These are phyloP conservation scores for Varroa destructor DNA, from an alignment of 1,140 invertebrate genomes.

Conservation along the genomic window DNA sequence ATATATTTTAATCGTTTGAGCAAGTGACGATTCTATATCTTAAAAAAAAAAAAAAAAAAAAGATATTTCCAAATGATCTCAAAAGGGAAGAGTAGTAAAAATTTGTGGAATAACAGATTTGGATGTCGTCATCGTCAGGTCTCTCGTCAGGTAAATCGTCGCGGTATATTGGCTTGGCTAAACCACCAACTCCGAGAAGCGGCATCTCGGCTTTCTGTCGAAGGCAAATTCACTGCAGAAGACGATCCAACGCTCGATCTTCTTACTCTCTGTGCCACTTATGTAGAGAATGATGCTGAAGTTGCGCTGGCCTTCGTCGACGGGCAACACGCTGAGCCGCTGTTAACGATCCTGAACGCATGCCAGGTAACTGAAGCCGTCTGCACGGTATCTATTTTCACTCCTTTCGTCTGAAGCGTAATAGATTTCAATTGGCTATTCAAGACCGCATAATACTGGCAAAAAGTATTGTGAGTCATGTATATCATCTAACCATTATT, in stretches of 20 bases:
- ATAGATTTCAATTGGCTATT: too few species aligned
- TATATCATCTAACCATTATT: too few species aligned
- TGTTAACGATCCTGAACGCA: conserved; percentile 11
- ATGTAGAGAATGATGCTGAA: conserved; percentile 12
- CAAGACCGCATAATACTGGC: too few species aligned
- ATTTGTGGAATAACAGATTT: not conserved
- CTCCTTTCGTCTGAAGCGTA: too few species aligned
- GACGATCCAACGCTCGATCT: conserved; percentile 12
- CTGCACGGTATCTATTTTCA: too few species aligned
- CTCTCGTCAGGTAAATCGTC: not conserved
- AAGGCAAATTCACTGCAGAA: not conserved
- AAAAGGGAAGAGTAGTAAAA: too few species aligned
- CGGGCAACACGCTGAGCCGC: too few species aligned
- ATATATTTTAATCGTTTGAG: not conserved
- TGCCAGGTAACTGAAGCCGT: not conserved
- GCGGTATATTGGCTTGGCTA: conserved; percentile 11
- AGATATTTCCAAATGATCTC: too few species aligned
- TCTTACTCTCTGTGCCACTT: not conserved
- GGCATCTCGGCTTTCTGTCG: not conserved
- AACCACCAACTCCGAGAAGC: conserved; percentile 4
- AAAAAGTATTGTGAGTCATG: too few species aligned
- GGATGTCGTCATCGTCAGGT: not conserved
- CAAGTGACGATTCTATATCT: too few species aligned
- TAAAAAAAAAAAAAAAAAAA: too few species aligned
- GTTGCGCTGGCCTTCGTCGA: not conserved